phyloP scores from a whole-genome alignment of 2,888 invertebrate genomes.

The Julus scanicus region DNA sequence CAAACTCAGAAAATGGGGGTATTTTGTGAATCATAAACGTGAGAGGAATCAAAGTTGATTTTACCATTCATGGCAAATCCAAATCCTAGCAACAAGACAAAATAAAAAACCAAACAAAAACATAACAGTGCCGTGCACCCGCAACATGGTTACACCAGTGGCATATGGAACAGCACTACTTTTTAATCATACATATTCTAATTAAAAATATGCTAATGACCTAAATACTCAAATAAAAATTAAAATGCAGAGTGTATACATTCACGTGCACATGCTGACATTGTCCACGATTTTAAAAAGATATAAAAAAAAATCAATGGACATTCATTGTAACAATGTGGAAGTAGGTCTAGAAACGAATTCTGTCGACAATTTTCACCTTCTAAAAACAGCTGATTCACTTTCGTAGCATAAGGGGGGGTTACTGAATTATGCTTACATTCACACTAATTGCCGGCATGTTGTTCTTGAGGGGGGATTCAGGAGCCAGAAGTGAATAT shows the following conservation, averaged over 20 bases:
- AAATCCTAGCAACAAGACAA: neutral
- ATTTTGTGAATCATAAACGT: too few relatives aligned
- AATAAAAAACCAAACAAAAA: too few relatives aligned
- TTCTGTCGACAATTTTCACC: conserved; percentile 32
- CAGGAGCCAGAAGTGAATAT: conserved; percentile 36
- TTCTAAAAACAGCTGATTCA: conserved; percentile 41
- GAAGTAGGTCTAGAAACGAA: conserved; percentile 30
- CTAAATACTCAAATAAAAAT: neutral
- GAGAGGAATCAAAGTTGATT: neutral
- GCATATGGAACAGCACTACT: conserved; percentile 1
- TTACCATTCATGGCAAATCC: neutral
- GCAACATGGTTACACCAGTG: neutral
- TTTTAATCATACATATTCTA: conserved; percentile 14
- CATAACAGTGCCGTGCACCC: neutral
- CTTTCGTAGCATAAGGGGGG: conserved; percentile 18
- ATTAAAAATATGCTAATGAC: conserved; percentile 42
- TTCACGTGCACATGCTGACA: neutral
- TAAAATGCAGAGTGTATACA: neutral
- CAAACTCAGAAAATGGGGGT: too few relatives aligned
- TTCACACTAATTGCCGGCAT: conserved; percentile 30
- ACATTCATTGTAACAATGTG: conserved; percentile 33
- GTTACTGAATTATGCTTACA: conserved; percentile 29
- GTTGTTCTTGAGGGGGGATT: conserved; percentile 20
- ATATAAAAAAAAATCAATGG: neutral
- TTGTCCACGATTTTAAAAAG: conserved; percentile 16